phyloP scores from a whole-genome alignment of 1,140 invertebrate species.

The Diabrotica undecimpunctata region DNA sequence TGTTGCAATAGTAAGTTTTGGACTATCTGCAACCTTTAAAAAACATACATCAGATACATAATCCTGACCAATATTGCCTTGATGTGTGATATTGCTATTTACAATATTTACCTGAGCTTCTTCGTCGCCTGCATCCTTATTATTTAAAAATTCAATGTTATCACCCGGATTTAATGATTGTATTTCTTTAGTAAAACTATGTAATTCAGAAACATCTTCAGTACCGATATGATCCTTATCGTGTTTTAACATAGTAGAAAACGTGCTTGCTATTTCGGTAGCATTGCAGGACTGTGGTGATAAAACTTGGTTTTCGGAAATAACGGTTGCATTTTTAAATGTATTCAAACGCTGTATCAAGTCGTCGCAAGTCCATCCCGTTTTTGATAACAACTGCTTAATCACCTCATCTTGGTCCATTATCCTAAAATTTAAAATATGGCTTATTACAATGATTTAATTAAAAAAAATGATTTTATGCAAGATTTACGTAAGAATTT shows the following conservation, averaged over 20 bases:
- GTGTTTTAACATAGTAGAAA: background rate
- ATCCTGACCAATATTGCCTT: no score
- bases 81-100: no score
- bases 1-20: no score
- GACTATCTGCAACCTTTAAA: no score
- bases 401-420: slow-evolving; percentile 13
- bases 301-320: background rate
- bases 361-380: slow-evolving; percentile 16
- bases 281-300: background rate
- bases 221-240: background rate
- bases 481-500: no score
- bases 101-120: no score
- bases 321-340: background rate
- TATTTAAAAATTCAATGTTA: no score
- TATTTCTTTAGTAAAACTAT: slow-evolving; percentile 31
- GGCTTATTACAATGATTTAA: no score
- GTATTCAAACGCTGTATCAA: slow-evolving; percentile 10
- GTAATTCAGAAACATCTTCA: slow-evolving; percentile 25
- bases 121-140: no score
- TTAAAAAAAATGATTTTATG: no score
- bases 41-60: no score
- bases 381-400: slow-evolving; percentile 11
- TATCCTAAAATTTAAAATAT: background rate
- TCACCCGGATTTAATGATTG: slow-evolving; percentile 33
- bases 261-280: background rate